Evolutionary conservation across 2,113 vertebrate species (phyloP), one percentile per base, ranked within the genome.

Genomic region (Synodontis membranacea): DNA sequence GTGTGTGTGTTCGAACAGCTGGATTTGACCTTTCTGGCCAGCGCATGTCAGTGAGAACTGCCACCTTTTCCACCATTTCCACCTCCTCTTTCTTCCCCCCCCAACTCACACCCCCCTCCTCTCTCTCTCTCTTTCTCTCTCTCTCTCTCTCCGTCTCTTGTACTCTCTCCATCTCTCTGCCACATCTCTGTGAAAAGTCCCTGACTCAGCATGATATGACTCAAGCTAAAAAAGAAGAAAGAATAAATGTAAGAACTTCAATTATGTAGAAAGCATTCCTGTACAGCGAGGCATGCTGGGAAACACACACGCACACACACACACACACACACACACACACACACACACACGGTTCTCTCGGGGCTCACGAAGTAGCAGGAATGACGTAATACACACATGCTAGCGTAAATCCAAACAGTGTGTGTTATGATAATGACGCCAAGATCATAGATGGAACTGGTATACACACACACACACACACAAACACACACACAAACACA

Each of bases 261-360:
- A 94, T 95, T 94, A 95, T 94, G 91, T 91, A 94, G 92, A 95
- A 93, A 95, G 94, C 92, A 84, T 58, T 90, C 90, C 89, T 88
- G 90, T 82, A 90, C 91, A 91, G 68, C 70, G 81, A 62, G 56
- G 86, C 80, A 86, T 86, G 84, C 86, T 72, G 86, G 86, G 86
- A 80, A 86, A 88, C 6, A 4, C 46, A 34, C 7, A 54, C 50
- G 37, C 76, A 34, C 46, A 54, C 52, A 54, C 52, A 83, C 44
- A 19, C 80, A 62, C 39, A 17, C 58, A 34, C 54, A 17, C 34
- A 42, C 79, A 28, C 79, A 50, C 23, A 48, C 75, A 48, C 46
- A 48, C 76, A 48, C n/a, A 50, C 54, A 56, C 54, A 60, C 58
- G 14, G 11, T 52, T 52, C 50, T 52, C 50, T 15, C 50, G 1